Conservation (phyloP, 2,888 invertebrate species). For the Drosophila leonis region DNA sequence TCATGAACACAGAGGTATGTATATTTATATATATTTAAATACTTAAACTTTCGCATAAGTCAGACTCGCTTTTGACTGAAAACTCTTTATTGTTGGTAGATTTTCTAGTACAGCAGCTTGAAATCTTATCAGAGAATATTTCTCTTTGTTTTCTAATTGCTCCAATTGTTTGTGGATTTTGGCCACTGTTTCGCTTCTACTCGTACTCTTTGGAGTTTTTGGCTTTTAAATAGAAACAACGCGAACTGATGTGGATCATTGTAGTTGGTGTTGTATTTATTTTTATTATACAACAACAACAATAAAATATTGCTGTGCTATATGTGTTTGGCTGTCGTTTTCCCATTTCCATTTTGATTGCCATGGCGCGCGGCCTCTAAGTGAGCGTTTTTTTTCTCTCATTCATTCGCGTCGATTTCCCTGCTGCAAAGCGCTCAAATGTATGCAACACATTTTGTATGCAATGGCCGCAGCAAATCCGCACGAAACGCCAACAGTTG, state of each 20-base stretch:
- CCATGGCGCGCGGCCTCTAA: conserved; percentile 40
- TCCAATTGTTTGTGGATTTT: not conserved
- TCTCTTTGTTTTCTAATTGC: not conserved
- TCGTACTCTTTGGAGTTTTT: conserved; percentile 7
- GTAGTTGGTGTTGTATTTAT: conserved; percentile 21
- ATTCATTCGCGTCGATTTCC: conserved; percentile 11
- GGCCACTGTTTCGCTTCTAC: conserved; percentile 6
- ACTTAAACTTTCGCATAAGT: too few relatives aligned
- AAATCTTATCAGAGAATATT: not conserved
- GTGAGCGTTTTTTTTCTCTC: conserved; percentile 44
- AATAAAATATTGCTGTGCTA: conserved; percentile 15
- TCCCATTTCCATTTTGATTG: conserved; percentile 76
- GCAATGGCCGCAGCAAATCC: conserved; percentile 76
- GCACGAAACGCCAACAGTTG: conserved; percentile 56
- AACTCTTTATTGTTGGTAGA: too few relatives aligned
- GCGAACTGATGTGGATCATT: conserved; percentile 22
- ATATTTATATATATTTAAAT: not conserved
- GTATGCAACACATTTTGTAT: conserved; percentile 81
- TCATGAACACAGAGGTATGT: not conserved
- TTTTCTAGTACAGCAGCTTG: not conserved
- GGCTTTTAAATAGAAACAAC: conserved; percentile 23
- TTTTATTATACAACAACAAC: conserved; percentile 25
- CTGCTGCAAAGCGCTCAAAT: conserved; percentile 59
- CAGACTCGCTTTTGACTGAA: too few relatives aligned
- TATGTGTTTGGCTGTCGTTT: conserved; percentile 33